These are phyloP conservation scores for Cheiracanthium punctorium DNA, from an alignment of 2,888 invertebrate genomes.

Conservation along the genomic window DNA sequence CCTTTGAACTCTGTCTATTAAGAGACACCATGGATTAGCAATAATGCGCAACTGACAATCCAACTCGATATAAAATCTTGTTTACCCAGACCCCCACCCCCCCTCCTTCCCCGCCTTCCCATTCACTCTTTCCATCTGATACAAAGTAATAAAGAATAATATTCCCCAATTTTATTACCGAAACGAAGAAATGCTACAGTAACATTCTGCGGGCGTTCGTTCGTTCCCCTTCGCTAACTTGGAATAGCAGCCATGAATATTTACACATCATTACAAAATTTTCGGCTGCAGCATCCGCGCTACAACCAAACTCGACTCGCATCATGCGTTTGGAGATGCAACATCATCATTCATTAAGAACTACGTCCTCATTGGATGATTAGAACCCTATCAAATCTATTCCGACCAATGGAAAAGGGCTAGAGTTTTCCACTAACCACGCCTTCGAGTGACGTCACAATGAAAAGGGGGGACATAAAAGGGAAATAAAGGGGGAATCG, in stretches of 20 bases:
- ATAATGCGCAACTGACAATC: slow-evolving; percentile 25
- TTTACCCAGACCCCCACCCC: not conserved
- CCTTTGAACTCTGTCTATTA: slow-evolving; percentile 37
- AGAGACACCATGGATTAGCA: slow-evolving; percentile 36
- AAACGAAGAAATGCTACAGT: slow-evolving; percentile 58
- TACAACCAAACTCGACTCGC: slow-evolving; percentile 32
- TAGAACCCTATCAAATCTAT: slow-evolving; percentile 66
- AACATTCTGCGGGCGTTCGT: slow-evolving; percentile 31
- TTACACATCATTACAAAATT: slow-evolving; percentile 68
- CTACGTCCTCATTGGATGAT: slow-evolving; percentile 58
- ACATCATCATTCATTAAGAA: slow-evolving; percentile 68
- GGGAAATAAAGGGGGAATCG: slow-evolving; percentile 39
- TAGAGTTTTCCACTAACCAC: slow-evolving; percentile 25
- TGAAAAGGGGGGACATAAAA: slow-evolving; percentile 38
- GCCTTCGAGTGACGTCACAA: slow-evolving; percentile 47
- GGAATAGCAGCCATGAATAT: slow-evolving; percentile 65
- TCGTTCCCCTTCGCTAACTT: slow-evolving; percentile 37
- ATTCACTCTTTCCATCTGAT: slow-evolving; percentile 2
- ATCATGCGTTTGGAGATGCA: slow-evolving; percentile 36
- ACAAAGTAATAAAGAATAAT: slow-evolving; percentile 48
- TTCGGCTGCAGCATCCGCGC: slow-evolving; percentile 29
- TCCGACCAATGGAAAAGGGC: slow-evolving; percentile 49
- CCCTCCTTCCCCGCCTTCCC: no score
- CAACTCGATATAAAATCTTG: slow-evolving; percentile 29
- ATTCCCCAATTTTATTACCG: slow-evolving; percentile 64